These are phyloP conservation scores for Amia ocellicauda DNA, from an alignment of 2,113 vertebrate genomes.

Conservation along the genomic window DNA sequence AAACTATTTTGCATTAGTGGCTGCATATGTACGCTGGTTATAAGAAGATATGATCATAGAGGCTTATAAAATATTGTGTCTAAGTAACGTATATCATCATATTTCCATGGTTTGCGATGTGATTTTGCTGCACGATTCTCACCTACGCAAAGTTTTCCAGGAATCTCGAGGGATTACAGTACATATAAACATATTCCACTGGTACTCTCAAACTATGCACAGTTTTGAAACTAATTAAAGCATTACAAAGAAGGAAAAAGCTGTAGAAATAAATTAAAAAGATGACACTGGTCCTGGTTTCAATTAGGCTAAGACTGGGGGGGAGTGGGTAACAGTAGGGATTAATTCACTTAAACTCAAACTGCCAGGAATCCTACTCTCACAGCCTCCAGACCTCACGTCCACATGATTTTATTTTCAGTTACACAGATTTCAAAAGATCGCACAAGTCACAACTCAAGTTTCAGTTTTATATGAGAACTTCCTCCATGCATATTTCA, in stretches of 20 bases:
- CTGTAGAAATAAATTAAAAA: not conserved
- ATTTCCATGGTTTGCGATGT: too few relatives aligned
- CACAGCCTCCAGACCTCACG: not conserved
- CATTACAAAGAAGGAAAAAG: not conserved
- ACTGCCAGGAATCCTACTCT: not conserved
- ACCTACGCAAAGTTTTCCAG: too few relatives aligned
- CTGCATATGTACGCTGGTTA: too few relatives aligned
- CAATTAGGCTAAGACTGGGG: not conserved
- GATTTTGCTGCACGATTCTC: too few relatives aligned
- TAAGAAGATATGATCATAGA: too few relatives aligned
- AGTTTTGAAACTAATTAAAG: not conserved
- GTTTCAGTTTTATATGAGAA: not conserved
- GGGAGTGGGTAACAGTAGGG: not conserved
- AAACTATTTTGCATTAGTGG: too few relatives aligned
- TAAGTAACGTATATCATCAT: too few relatives aligned
- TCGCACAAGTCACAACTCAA: not conserved
- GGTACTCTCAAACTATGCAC: slow-evolving; percentile 4
- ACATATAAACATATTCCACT: not conserved
- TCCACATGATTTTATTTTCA: not conserved
- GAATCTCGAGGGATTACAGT: too few relatives aligned
- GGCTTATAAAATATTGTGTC: too few relatives aligned
- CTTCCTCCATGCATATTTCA: slow-evolving; percentile 46
- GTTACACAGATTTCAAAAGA: not conserved
- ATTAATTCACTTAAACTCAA: not conserved
- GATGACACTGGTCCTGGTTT: not conserved